Percentiles rank a stretch among this genome's conserved stretches.
phyloP scores from a whole-genome alignment of 1,140 invertebrate genomes.

The Popillia japonica region DNA sequence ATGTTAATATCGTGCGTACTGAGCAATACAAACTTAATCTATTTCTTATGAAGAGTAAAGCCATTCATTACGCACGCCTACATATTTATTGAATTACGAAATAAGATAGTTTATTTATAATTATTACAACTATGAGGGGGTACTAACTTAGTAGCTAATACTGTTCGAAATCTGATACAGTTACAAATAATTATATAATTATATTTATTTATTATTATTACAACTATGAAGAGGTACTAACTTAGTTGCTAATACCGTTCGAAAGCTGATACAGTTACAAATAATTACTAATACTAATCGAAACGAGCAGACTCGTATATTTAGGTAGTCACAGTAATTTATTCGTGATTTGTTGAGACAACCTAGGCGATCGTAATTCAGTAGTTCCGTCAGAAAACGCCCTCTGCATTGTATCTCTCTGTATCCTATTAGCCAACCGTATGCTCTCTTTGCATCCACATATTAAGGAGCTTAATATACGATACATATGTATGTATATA shows the following conservation, averaged over 20 bases:
- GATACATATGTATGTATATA: too few species aligned
- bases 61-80: too few species aligned
- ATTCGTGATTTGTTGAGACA: slow-evolving; percentile 23
- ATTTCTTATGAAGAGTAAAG: too few species aligned
- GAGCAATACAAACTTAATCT: too few species aligned
- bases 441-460: not conserved
- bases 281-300: not conserved
- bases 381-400: slow-evolving; percentile 25
- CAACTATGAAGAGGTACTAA: not conserved
- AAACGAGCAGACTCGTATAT: not conserved
- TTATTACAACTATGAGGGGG: not conserved
- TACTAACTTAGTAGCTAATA: not conserved
- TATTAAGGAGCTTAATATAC: too few species aligned
- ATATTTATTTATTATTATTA: not conserved
- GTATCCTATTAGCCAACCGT: not conserved
- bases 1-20: not conserved
- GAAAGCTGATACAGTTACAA: not conserved
- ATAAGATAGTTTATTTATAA: too few species aligned
- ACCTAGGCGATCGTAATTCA: not conserved
- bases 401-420: not conserved
- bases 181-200: not conserved
- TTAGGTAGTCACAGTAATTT: not conserved
- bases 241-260: not conserved
- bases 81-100: not conserved
- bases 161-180: not conserved